A percentile compares a stretch with the other conserved stretches of the same genome.
phyloP scores from a whole-genome alignment of 2,113 vertebrate species.

The Crotophaga sulcirostris region DNA sequence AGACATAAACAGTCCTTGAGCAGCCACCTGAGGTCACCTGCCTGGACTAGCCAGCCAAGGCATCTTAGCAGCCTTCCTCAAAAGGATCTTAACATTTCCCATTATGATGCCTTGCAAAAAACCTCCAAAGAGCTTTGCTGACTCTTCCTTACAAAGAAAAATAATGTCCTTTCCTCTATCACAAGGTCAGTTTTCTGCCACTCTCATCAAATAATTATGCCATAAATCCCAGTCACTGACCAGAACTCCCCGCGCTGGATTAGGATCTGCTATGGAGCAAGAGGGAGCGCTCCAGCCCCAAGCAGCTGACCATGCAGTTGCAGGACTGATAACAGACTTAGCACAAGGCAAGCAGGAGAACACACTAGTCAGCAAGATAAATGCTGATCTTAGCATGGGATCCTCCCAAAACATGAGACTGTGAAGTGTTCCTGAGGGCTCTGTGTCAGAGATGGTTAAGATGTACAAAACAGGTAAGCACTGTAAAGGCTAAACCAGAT shows the following conservation, averaged over 20 bases:
- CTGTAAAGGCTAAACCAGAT: not conserved
- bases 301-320: not conserved
- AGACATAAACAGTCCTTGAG: not conserved
- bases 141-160: not conserved
- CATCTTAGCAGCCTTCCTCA: not conserved
- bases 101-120: not conserved
- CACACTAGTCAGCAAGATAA: not conserved
- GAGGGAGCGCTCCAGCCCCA: not conserved
- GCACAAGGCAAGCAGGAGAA: not conserved
- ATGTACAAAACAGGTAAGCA: not conserved
- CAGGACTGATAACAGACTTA: not conserved
- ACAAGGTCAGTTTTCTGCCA: not conserved
- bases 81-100: not conserved
- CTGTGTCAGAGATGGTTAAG: not conserved
- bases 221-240: not conserved
- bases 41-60: not conserved
- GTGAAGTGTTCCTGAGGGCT: not conserved
- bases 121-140: not conserved
- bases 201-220: not conserved
- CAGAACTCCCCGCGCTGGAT: fast-evolving
- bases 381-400: not conserved
- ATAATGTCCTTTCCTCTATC: not conserved
- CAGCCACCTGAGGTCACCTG: not conserved
- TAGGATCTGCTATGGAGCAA: not conserved
- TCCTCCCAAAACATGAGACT: not conserved